Evolutionary conservation across 2,888 invertebrate genomes (phyloP), one percentile per base, ranked within the genome.

Genomic region (Gandaritis pyraliata): DNA sequence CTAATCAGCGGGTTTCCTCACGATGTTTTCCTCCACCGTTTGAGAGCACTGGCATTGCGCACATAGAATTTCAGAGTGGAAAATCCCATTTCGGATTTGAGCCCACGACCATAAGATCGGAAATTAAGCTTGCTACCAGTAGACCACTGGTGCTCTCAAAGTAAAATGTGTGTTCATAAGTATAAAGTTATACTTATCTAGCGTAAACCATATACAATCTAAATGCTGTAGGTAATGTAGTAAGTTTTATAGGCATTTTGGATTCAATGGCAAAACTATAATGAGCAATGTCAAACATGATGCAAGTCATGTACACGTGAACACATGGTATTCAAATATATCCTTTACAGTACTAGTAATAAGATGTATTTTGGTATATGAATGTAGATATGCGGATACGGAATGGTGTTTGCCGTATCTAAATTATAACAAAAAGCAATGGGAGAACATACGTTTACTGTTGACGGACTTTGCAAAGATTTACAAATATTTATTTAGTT

Each of bases 401-500:
- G 47, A 33, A 57, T 39, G 15, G 15, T 41, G 48, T 29, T 47
- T 47, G 29, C 41, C 12, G 49, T 50, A 53, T 58, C 38, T 53
- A 50, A 52, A 58, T 15, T 33, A 51, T 23, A 54, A 45, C 54
- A 48, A 62, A 65, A 59, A 61, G 23, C 29, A 36, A 56, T 50
- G 58, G 33, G 52, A 57, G 54, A 53, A 60, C 52, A 54, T 58
- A 60, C 18, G 45, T 15, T 49, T 53, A 51, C 47, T 57, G 52
- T 61, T 55, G 41, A 61, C 43, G 36, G 53, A 48, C 48, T 23
- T 39, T 48, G 52, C 23, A n/a, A 50, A 58, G 55, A 47, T 47
- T 30, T 46, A 55, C 38, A 38, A 61, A 67, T 67, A 62, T 64
- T 64, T 62, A 57, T 58, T 51, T 53, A 39, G 56, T 56, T 56